Evolutionary conservation across 2,888 invertebrate genomes (phyloP), one percentile per base, ranked within the genome.

Genomic region (Trachelus iudaicus): DNA sequence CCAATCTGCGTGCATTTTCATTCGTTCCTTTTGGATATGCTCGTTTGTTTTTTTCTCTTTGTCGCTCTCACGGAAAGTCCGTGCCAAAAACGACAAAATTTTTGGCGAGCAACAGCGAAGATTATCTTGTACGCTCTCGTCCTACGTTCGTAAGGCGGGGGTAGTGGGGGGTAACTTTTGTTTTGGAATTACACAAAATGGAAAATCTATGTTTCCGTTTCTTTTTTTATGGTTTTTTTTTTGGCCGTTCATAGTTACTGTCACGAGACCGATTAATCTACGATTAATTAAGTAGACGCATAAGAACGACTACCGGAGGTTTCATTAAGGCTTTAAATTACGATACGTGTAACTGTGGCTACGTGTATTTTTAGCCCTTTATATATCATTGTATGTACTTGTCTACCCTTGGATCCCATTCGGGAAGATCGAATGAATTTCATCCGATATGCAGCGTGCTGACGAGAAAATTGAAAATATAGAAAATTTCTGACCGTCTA

Each of bases 391-490:
- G 56, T 56, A 56, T 23, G 56, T 56, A 56, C 56, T 56, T 56
- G 56, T 56, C 23, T 6, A 56, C 23, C 56, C 56, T 23, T 56
- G 56, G 56, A 56, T 56, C 56, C 56, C 56, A 23, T 23, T 56
- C 56, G 23, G 56, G 56, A 56, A 56, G 56, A 79, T 69, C 34
- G 75, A 79, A 75, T 40, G 78, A 76, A 81, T 40, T 78, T 78
- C 77, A 76, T 73, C 69, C 75, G 37, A 79, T 79, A 77, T 77
- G 77, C 40, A 40, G 40, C 40, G 40, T 40, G 56, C 56, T 56
- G 80, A 75, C 40, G 75, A 73, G 77, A 82, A 82, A 80, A 81
- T 77, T 73, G 13, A 80, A 71, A 76, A 56, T 56, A 56, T 56
- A 56, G 56, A 56, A 56, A 56, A 56, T 23, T 56, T 56, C 56